Evolutionary conservation across 2,888 invertebrate genomes (phyloP), one percentile per base, ranked within the genome.

Genomic region (Zygothrica quintamaculata): DNA sequence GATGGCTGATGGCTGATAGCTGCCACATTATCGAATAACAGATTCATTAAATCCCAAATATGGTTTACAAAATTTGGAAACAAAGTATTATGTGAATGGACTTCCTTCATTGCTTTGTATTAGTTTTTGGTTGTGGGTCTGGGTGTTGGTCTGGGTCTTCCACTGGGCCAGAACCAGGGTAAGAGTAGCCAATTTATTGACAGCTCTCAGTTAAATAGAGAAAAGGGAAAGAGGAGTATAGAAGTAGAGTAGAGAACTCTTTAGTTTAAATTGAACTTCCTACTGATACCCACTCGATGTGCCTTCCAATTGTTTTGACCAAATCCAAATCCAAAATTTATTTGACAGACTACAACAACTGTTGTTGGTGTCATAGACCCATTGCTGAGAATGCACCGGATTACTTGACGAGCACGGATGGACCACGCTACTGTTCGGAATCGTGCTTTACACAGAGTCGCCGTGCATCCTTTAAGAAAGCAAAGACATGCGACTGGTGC

Each of bases 401-500:
- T 74, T 92, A 91, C 73, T 88, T 91, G 69, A 92, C 91, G 73
- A 92, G 92, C 72, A 90, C 90, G 52, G 92, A 92, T 65, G 91
- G 91, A 0, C 90, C 77, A 47, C 90, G 81, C 8, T 91, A 91
- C 95, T 98, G 97, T 89, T 97, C 97, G 0, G 97, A 98, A 91
- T 93, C 96, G 33, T 98, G 97, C 90, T 97, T 97, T 91, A 95
- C 96, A 8, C 97, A 97, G 88, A 97, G 97, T 34, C 93, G 97
- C 37, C 93, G 97, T 15, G 97, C 97, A 1, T 96, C 95, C 77
- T 97, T 97, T 91, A 97, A 97, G 91, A 94, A 96, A 74, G 96
- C 96, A 69, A 96, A 96, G 92, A 96, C 97, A 2, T 98, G 98
- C 89, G 97, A 98, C 90, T 98, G 97, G 97, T 98, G 97, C 91